phyloP scores from a whole-genome alignment of 2,113 vertebrate species.

The Pituophis catenifer region DNA sequence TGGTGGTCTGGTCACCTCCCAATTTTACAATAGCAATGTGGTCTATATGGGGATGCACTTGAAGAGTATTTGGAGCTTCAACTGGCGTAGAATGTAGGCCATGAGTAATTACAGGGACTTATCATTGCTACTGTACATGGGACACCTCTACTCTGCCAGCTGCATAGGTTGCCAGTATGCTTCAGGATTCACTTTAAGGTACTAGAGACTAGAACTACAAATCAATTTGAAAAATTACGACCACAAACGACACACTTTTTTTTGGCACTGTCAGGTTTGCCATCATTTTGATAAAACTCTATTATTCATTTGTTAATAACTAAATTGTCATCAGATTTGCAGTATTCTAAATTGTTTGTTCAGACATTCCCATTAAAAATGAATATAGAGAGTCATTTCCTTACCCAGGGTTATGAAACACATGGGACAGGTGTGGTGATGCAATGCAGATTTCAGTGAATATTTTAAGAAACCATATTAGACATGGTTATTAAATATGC shows the following conservation, averaged over 20 bases:
- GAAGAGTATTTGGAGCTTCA: neutral
- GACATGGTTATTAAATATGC: constrained; percentile 54
- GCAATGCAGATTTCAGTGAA: constrained; percentile 71
- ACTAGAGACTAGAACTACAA: constrained; percentile 89
- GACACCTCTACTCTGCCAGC: neutral
- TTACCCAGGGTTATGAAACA: constrained; percentile 82
- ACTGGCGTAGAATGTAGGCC: neutral
- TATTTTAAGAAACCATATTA: constrained; percentile 64
- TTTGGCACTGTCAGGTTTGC: constrained; percentile 98
- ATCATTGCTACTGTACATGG: neutral
- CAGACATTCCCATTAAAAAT: constrained; percentile 24
- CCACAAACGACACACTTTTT: constrained; percentile 92
- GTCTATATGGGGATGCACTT: neutral
- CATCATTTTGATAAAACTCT: constrained; percentile 71
- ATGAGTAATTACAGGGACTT: neutral
- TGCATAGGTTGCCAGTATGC: neutral
- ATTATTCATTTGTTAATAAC: neutral
- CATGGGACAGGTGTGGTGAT: constrained; percentile 74
- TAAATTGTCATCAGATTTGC: neutral
- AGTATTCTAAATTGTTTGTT: neutral
- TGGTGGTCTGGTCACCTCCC: neutral
- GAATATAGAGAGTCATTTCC: constrained; percentile 72
- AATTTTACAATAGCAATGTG: neutral
- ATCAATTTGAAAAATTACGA: constrained; percentile 99
- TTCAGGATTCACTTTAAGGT: constrained; percentile 74